Percentiles rank a stretch among this genome's conserved stretches.
phyloP scores from a whole-genome alignment of 2,797 vertebrate species.

The Champsocephalus gunnari region DNA sequence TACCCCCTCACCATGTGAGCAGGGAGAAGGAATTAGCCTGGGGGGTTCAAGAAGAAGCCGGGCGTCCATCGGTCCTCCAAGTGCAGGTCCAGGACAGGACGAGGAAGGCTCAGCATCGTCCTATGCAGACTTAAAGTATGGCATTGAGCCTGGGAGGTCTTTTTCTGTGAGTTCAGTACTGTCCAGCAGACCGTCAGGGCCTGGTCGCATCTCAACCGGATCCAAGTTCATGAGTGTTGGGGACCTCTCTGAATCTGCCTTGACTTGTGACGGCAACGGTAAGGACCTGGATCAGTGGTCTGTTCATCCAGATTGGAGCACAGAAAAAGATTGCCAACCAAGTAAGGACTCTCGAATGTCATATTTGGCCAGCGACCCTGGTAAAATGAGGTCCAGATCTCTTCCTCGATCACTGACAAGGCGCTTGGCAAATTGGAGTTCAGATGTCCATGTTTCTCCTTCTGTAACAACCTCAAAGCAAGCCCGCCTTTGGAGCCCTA shows the following conservation, averaged over 20 bases:
- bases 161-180: conserved; percentile 83
- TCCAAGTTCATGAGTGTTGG: conserved; percentile 78
- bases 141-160: conserved; percentile 79
- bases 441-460: conserved; percentile 26
- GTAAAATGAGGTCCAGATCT: conserved; percentile 73
- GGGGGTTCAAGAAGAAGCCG: conserved; percentile 59
- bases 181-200: conserved; percentile 80
- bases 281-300: conserved; percentile 47
- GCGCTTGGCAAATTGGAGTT: conserved; percentile 66
- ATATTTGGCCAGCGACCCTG: conserved; percentile 39
- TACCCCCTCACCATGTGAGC: conserved; percentile 61
- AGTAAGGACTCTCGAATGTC: conserved; percentile 4
- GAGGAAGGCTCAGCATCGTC: conserved; percentile 56
- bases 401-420: conserved; percentile 76
- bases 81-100: conserved; percentile 40
- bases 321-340: conserved; percentile 8
- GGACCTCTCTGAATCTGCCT: conserved; percentile 67
- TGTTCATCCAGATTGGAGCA: conserved; percentile 33
- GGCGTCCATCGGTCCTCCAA: conserved; percentile 68
- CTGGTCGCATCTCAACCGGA: conserved; percentile 84
- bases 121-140: conserved; percentile 84
- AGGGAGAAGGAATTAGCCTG: conserved; percentile 57
- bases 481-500: conserved; percentile 48
- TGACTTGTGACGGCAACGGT: conserved; percentile 36
- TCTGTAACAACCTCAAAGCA: conserved; percentile 36